These are phyloP conservation scores for Passer montanus DNA, from an alignment of 2,113 vertebrate genomes.

Conservation along the genomic window DNA sequence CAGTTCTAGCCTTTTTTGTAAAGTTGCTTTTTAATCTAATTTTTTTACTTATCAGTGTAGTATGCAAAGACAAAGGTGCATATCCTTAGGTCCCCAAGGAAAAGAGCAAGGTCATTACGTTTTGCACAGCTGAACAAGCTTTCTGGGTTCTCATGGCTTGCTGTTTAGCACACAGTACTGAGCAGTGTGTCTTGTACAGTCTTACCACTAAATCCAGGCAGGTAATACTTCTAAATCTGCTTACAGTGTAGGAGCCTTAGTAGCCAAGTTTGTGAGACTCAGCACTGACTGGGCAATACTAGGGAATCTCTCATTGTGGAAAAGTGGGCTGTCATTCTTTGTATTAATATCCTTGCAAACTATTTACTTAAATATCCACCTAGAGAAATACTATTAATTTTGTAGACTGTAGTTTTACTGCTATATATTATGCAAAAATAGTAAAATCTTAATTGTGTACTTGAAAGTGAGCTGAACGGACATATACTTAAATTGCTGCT, in stretches of 20 bases:
- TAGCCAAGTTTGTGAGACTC: not conserved
- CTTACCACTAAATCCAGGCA: not conserved
- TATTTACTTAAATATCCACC: not conserved
- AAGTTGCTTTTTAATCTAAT: not conserved
- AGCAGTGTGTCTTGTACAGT: not conserved
- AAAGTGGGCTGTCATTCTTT: not conserved
- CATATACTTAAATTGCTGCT: not conserved
- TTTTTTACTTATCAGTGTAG: not conserved
- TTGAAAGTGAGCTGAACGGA: not conserved
- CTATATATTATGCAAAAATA: not conserved
- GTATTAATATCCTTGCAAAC: not conserved
- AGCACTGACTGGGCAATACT: not conserved
- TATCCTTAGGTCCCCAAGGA: not conserved
- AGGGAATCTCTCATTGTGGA: not conserved
- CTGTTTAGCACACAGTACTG: not conserved
- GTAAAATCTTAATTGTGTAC: not conserved
- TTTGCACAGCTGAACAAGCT: not conserved
- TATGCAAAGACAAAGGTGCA: not conserved
- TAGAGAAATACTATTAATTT: not conserved
- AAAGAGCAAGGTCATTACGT: not conserved
- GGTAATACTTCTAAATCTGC: not conserved
- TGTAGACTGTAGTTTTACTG: not conserved
- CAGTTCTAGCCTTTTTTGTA: not conserved
- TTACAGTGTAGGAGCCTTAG: not conserved
- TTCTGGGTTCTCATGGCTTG: not conserved